phyloP scores from a whole-genome alignment of 2,888 invertebrate species.

The Protophormia terraenovae region DNA sequence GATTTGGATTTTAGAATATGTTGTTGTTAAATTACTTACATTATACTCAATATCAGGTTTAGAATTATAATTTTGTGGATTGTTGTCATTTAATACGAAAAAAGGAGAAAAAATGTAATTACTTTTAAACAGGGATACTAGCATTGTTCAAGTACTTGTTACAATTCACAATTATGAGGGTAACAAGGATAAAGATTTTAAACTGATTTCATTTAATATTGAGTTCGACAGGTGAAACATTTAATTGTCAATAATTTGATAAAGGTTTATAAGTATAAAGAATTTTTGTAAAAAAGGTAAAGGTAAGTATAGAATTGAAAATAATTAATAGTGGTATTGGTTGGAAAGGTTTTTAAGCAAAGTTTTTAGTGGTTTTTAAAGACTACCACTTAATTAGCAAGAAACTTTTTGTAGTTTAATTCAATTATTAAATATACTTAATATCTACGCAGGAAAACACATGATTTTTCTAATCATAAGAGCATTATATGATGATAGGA shows the following conservation, averaged over 20 bases:
- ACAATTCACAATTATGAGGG: neutral
- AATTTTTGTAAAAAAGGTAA: neutral
- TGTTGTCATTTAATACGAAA: neutral
- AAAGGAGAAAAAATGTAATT: neutral
- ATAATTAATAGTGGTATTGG: no score
- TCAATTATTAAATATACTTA: no score
- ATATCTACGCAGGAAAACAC: no score
- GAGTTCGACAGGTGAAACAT: neutral
- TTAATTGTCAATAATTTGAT: conserved; percentile 24
- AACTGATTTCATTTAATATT: neutral
- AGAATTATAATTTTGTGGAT: conserved; percentile 8
- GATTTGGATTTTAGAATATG: conserved; percentile 25
- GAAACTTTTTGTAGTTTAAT: no score
- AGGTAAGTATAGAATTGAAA: no score
- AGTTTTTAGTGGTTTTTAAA: neutral
- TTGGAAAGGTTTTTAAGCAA: no score
- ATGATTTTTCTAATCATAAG: no score
- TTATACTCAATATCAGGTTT: conserved; percentile 42
- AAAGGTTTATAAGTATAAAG: neutral
- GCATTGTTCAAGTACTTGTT: neutral
- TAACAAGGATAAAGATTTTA: conserved; percentile 10
- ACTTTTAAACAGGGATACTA: neutral
- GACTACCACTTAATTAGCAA: neutral
- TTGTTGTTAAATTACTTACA: conserved; percentile 13
- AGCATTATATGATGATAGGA: no score